A percentile compares a stretch with the other conserved stretches of the same genome.
Conservation (phyloP, 2,797 vertebrate genomes). For the Fringilla coelebs region DNA sequence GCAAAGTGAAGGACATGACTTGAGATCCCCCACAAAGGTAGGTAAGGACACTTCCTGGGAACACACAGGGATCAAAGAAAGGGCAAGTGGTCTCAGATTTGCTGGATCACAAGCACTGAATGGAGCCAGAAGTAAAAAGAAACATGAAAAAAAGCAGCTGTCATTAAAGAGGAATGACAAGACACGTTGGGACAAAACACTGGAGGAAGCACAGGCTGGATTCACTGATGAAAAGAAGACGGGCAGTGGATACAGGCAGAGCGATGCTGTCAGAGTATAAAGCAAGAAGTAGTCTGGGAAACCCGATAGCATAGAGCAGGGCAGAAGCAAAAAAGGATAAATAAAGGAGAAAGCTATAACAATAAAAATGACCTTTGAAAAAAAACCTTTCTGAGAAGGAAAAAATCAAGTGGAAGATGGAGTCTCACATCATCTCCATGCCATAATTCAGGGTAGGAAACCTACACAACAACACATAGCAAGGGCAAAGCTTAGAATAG, state of each 20-base stretch:
- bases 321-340: not conserved
- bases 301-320: not conserved
- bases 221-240: slow-evolving; percentile 5
- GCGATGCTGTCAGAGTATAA: not conserved
- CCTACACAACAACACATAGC: not conserved
- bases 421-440: accelerated
- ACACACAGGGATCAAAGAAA: slow-evolving; percentile 18
- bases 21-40: not conserved
- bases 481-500: not conserved
- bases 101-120: slow-evolving; percentile 12
- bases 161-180: slow-evolving; percentile 25
- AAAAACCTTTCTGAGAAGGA: not conserved
- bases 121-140: not conserved
- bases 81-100: not conserved
- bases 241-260: accelerated
- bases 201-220: slow-evolving; percentile 7
- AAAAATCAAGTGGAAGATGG: not conserved
- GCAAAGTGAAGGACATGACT: not conserved
- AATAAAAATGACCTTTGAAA: not conserved
- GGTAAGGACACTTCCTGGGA: not conserved
- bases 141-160: not conserved
- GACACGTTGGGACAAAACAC: not conserved
- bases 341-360: not conserved
- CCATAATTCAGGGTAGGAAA: not conserved
- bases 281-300: not conserved